phyloP scores from a whole-genome alignment of 2,113 vertebrate genomes.

The Lichenostomus cassidix region DNA sequence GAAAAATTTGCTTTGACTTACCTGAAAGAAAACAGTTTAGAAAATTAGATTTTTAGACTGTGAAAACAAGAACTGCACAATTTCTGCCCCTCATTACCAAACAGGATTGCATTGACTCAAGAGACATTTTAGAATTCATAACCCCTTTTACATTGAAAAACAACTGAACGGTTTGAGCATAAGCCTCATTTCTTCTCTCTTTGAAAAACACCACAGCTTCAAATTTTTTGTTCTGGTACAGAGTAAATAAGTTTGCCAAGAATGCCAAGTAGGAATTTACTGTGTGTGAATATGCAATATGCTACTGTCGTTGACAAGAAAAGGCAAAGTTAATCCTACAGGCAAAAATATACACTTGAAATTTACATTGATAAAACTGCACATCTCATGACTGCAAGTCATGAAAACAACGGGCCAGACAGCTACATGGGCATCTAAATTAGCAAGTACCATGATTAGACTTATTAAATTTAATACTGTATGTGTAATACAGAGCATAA shows the following conservation, averaged over 20 bases:
- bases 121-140: neutral
- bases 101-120: neutral
- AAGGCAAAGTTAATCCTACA: neutral
- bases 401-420: neutral
- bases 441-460: neutral
- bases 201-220: neutral
- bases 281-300: neutral
- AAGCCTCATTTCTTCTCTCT: neutral
- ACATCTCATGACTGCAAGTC: neutral
- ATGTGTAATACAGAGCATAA: neutral
- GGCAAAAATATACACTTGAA: neutral
- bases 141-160: neutral
- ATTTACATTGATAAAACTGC: neutral
- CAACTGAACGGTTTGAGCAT: neutral
- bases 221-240: neutral
- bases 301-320: neutral
- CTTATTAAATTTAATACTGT: neutral
- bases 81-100: neutral
- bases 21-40: slow-evolving; percentile 46
- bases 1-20: slow-evolving; percentile 47
- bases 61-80: neutral
- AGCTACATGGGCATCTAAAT: neutral
- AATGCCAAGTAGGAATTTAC: neutral
- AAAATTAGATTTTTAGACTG: slow-evolving; percentile 2
- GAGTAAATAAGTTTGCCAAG: neutral